Conservation (phyloP, 2,113 vertebrate species). For the Prionailurus bengalensis region DNA sequence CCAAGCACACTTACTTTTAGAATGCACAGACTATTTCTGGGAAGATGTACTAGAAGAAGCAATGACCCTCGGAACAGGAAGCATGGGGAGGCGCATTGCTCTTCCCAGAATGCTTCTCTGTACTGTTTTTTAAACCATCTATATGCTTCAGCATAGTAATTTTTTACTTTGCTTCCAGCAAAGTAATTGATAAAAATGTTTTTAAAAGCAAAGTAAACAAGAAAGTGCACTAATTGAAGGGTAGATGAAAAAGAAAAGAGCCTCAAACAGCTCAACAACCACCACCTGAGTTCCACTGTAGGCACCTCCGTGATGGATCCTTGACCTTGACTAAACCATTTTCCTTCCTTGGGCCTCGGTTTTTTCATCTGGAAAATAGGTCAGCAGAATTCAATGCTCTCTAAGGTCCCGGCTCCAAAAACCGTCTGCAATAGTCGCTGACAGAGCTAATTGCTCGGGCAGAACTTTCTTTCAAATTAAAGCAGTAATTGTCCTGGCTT, state of each 20-base stretch:
- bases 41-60: not conserved
- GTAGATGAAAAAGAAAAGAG: not conserved
- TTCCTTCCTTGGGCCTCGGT: not conserved
- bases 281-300: not conserved
- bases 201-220: not conserved
- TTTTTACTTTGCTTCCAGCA: not conserved
- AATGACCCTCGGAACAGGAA: not conserved
- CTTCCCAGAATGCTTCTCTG: not conserved
- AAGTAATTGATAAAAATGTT: not conserved
- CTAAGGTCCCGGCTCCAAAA: not conserved
- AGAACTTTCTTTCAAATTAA: constrained; percentile 68
- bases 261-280: not conserved
- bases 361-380: constrained; percentile 50
- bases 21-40: not conserved
- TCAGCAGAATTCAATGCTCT: constrained; percentile 4
- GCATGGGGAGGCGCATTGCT: not conserved
- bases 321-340: not conserved
- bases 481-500: constrained; percentile 43
- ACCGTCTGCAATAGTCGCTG: not conserved
- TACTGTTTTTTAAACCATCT: not conserved
- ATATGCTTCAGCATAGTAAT: not conserved
- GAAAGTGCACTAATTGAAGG: not conserved
- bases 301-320: not conserved
- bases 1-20: not conserved
- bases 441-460: constrained; percentile 31